Conservation (phyloP, 2,113 vertebrate species). For the Atherinomorus stipes region DNA sequence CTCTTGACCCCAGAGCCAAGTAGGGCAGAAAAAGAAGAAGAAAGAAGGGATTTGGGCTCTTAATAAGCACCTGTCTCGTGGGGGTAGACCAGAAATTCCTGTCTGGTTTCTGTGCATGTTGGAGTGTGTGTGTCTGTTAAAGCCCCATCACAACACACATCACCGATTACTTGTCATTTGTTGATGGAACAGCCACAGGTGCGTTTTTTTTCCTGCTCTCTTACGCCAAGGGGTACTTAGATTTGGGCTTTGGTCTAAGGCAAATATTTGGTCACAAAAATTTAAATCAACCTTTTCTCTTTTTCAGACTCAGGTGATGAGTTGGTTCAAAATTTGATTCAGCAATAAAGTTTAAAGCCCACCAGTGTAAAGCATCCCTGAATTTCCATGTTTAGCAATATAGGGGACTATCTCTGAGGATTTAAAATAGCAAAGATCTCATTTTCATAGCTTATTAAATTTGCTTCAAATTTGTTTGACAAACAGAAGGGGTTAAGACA, state of each 20-base stretch:
- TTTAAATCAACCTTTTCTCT: not conserved
- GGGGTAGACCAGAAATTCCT: constrained; percentile 66
- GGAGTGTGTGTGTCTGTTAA: constrained; percentile 37
- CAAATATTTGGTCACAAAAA: constrained; percentile 53
- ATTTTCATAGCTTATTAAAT: too few relatives aligned
- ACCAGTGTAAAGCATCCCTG: too few relatives aligned
- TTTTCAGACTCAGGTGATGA: constrained; percentile 13
- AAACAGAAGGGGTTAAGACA: too few relatives aligned
- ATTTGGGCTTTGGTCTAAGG: constrained; percentile 23
- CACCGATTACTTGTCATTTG: constrained; percentile 62
- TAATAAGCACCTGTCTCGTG: constrained; percentile 72
- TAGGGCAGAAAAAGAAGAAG: constrained; percentile 25
- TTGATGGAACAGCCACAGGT: constrained; percentile 72
- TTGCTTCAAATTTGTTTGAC: too few relatives aligned
- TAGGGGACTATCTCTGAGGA: too few relatives aligned
- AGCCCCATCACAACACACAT: constrained; percentile 51
- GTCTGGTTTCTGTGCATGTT: constrained; percentile 61
- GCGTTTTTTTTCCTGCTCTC: constrained; percentile 59
- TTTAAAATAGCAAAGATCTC: too few relatives aligned
- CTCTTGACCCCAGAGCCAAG: constrained; percentile 58
- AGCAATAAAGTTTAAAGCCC: constrained; percentile 5
- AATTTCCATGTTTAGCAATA: too few relatives aligned
- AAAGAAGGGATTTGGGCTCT: constrained; percentile 57
- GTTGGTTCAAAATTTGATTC: constrained; percentile 31
- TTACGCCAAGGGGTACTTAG: constrained; percentile 20